These are phyloP conservation scores for Varanus komodoensis DNA, from an alignment of 2,113 vertebrate species.

Conservation along the genomic window DNA sequence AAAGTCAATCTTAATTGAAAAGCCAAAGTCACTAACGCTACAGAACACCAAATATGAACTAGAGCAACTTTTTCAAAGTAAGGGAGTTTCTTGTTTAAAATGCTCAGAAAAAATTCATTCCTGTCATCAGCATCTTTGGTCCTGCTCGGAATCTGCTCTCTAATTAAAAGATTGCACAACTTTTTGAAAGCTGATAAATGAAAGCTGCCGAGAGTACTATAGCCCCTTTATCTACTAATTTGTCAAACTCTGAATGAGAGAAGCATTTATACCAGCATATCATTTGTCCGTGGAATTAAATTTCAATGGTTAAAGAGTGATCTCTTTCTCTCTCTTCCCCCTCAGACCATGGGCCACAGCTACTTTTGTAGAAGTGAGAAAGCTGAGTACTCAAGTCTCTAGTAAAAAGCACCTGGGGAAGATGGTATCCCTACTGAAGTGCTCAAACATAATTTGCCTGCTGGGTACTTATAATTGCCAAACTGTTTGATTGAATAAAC, in stretches of 20 bases:
- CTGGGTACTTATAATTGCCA: not conserved
- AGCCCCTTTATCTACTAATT: not conserved
- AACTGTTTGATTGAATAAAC: not conserved
- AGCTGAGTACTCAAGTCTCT: conserved; percentile 4
- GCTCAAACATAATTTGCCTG: not conserved
- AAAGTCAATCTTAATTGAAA: conserved; percentile 21
- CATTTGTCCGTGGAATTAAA: not conserved
- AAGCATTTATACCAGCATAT: conserved; percentile 5
- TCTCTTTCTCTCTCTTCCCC: not conserved
- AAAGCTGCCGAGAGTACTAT: not conserved
- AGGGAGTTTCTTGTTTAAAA: not conserved
- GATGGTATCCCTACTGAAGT: not conserved
- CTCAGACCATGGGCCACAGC: not conserved
- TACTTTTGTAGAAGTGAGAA: not conserved
- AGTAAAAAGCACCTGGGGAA: not conserved
- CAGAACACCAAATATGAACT: not conserved
- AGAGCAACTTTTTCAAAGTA: not conserved
- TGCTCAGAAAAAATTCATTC: not conserved
- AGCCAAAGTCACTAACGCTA: not conserved
- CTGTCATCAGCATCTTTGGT: not conserved
- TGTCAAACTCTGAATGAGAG: not conserved
- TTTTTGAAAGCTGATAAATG: conserved; percentile 2
- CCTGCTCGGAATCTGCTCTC: not conserved
- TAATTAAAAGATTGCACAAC: not conserved
- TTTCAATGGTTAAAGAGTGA: not conserved